Conservation (phyloP, 2,797 vertebrate species). For the Iguana delicatissima region DNA sequence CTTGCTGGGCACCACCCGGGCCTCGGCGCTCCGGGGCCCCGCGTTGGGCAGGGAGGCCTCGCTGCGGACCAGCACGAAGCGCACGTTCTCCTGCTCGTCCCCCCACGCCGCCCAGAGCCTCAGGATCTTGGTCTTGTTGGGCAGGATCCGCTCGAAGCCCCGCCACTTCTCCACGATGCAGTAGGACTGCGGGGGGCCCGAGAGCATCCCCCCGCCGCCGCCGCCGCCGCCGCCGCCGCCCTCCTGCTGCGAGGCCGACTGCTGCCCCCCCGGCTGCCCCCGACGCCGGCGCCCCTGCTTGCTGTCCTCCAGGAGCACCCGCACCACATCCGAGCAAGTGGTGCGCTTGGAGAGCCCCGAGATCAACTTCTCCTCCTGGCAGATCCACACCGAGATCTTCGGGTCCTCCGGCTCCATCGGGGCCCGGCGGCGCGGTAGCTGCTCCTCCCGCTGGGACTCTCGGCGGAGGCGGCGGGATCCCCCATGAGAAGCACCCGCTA, state of each 20-base stretch:
- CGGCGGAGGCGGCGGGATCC: conserved; percentile 15
- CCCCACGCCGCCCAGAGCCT: conserved; percentile 96
- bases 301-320: conserved; percentile 90
- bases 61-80: conserved; percentile 93
- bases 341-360: conserved; percentile 92
- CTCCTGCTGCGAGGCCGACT: conserved; percentile 79
- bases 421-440: background rate
- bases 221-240: conserved; percentile 69
- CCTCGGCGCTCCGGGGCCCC: conserved; percentile 94
- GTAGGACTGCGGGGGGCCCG: conserved; percentile 88
- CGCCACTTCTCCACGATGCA: conserved; percentile 98
- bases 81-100: conserved; percentile 92
- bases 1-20: conserved; percentile 91
- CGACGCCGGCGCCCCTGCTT: background rate
- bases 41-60: conserved; percentile 92
- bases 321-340: conserved; percentile 93
- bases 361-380: conserved; percentile 95
- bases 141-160: conserved; percentile 93
- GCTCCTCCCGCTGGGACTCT: background rate
- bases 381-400: conserved; percentile 95
- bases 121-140: conserved; percentile 93
- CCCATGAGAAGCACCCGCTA: conserved; percentile 17
- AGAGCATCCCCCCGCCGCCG: conserved; percentile 80
- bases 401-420: conserved; percentile 89
- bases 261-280: conserved; percentile 82